Evolutionary conservation across 2,797 vertebrate species (phyloP).

Genomic region (Orestias chungarensis): DNA sequence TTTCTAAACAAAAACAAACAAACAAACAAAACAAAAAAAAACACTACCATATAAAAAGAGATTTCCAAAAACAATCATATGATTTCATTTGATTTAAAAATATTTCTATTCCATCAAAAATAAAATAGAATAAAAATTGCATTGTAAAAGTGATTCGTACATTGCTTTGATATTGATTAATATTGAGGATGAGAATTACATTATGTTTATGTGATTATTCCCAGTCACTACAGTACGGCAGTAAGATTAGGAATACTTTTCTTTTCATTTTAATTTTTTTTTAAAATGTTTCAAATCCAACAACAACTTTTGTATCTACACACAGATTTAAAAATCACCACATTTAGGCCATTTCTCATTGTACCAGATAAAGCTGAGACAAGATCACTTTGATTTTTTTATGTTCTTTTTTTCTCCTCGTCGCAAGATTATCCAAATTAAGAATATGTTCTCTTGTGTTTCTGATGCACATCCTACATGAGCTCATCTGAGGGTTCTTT

Average conservation of each 20-base stretch:
- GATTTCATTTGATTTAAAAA: background rate
- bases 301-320: background rate
- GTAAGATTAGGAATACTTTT: background rate
- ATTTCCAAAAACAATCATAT: background rate
- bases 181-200: background rate
- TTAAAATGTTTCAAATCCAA: no score
- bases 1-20: background rate
- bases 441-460: background rate
- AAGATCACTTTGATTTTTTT: background rate
- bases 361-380: background rate
- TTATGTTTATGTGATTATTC: background rate
- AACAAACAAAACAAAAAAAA: background rate
- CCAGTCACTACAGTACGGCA: background rate
- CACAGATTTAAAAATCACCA: background rate
- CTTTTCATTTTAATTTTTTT: background rate
- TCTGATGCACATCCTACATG: background rate
- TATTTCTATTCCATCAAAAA: background rate
- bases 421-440: background rate
- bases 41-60: background rate
- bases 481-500: conserved; percentile 6
- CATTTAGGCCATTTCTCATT: background rate
- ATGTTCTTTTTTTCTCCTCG: background rate
- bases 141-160: no score
- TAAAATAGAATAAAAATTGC: background rate
- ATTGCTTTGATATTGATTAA: background rate